These are phyloP conservation scores for Probaryconus sp. DNA, from an alignment of 1,140 invertebrate genomes.

Conservation along the genomic window DNA sequence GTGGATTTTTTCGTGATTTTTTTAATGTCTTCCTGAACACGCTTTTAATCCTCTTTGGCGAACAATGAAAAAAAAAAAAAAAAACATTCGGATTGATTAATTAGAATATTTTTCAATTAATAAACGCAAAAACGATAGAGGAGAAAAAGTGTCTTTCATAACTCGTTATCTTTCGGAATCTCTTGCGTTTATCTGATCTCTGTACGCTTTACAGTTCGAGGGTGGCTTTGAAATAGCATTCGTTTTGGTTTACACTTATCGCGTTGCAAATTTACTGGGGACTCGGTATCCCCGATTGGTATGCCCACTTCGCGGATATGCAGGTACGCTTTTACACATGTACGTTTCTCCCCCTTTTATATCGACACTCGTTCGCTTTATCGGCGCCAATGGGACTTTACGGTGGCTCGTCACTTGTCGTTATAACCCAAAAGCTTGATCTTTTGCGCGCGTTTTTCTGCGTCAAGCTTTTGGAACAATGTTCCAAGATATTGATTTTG, in stretches of 20 bases:
- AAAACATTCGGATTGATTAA: no score
- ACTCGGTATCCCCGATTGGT: conserved; percentile 45
- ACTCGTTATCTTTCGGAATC: conserved; percentile 24
- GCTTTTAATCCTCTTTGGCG: no score
- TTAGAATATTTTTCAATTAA: conserved; percentile 35
- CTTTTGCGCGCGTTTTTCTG: conserved; percentile 49
- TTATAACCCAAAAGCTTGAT: conserved; percentile 49
- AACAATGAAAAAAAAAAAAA: no score
- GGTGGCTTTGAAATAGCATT: conserved; percentile 40
- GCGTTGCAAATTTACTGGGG: conserved; percentile 53
- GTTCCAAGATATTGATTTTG: background rate
- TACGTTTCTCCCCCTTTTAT: conserved; percentile 46
- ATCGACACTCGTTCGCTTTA: conserved; percentile 57
- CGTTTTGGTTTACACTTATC: conserved; percentile 61
- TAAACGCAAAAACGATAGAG: background rate
- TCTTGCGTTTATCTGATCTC: conserved; percentile 39
- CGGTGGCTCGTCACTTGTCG: conserved; percentile 55
- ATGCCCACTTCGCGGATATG: conserved; percentile 42
- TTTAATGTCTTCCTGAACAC: no score
- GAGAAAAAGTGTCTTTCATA: background rate
- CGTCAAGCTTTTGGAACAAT: conserved; percentile 21
- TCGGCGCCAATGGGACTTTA: conserved; percentile 59
- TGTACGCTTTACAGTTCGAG: conserved; percentile 10
- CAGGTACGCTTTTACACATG: conserved; percentile 46
- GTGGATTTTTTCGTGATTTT: no score